Percentiles rank a stretch among this genome's conserved stretches.
Conservation (phyloP, 30 jellyfish, hydroid and myxozoan species). For the Chrysaora quinquecirrha region DNA sequence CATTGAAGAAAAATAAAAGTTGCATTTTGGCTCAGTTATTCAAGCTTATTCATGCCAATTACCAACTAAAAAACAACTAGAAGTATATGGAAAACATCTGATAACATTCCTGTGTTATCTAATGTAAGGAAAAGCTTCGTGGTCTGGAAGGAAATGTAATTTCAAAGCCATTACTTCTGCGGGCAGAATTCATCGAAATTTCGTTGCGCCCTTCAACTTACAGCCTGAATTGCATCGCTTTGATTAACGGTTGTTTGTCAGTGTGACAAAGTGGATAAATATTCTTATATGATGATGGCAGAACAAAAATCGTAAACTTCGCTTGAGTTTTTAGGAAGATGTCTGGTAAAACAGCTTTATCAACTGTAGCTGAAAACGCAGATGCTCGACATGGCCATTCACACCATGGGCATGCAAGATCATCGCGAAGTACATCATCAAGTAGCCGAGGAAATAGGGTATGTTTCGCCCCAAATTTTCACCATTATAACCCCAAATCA, state of each 20-base stretch:
- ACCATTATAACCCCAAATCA: no score
- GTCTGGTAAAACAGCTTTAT: slow-evolving; percentile 74
- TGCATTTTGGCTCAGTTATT: background rate
- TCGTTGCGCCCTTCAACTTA: slow-evolving; percentile 37
- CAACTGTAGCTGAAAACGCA: slow-evolving; percentile 81
- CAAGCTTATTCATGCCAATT: background rate
- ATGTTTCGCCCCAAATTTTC: no score
- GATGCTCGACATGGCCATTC: slow-evolving; percentile 90
- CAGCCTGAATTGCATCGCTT: background rate
- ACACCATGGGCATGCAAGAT: slow-evolving; percentile 85
- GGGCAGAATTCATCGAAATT: slow-evolving; percentile 13
- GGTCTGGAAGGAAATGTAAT: slow-evolving; percentile 54
- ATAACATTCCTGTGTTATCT: background rate
- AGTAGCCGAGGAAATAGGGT: slow-evolving; percentile 79
- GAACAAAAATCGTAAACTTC: slow-evolving; percentile 17
- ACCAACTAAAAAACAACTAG: background rate
- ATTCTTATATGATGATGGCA: slow-evolving; percentile 19
- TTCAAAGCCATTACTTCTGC: slow-evolving; percentile 11
- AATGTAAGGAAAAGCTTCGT: background rate
- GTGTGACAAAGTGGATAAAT: slow-evolving; percentile 15
- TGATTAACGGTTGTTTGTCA: slow-evolving; percentile 40
- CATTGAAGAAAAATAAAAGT: slow-evolving; percentile 29
- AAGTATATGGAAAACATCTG: background rate
- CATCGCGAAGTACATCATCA: slow-evolving; percentile 63
- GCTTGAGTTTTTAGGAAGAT: slow-evolving; percentile 33